Conservation (phyloP, 30 jellyfish, hydroid and myxozoan species). For the Cassiopea andromeda region DNA sequence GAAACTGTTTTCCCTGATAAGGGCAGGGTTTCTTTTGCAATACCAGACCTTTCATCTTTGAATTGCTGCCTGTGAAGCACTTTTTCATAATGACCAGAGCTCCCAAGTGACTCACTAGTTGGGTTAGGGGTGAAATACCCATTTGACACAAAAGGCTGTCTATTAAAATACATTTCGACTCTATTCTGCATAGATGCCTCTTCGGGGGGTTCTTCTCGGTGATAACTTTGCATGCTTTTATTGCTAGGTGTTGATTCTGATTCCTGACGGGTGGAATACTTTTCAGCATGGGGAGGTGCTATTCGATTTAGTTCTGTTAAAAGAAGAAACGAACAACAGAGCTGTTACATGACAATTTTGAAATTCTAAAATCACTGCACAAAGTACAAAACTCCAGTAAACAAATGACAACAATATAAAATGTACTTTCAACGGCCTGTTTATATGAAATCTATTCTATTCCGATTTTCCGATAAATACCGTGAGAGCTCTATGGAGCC, state of each 20-base stretch:
- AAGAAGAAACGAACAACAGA: not conserved
- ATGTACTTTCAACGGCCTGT: too few relatives aligned
- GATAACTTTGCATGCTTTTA: not conserved
- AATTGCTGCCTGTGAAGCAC: not conserved
- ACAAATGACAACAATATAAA: too few relatives aligned
- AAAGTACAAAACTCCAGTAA: too few relatives aligned
- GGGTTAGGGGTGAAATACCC: slow-evolving; percentile 55
- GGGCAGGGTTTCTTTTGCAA: not conserved
- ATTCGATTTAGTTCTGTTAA: slow-evolving; percentile 9
- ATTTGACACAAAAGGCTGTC: slow-evolving; percentile 47
- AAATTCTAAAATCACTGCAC: too few relatives aligned
- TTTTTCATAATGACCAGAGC: not conserved
- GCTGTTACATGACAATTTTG: too few relatives aligned
- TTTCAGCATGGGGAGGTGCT: slow-evolving; percentile 37
- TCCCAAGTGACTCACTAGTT: not conserved
- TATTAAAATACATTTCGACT: not conserved
- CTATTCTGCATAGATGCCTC: not conserved
- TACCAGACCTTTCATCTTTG: not conserved
- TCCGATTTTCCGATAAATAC: too few relatives aligned
- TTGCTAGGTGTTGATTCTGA: not conserved
- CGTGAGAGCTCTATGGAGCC: too few relatives aligned
- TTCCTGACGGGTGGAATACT: slow-evolving; percentile 5
- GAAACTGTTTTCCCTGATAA: slow-evolving; percentile 3
- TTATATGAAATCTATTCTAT: too few relatives aligned
- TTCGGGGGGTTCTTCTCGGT: not conserved